phyloP scores from a whole-genome alignment of 2,113 vertebrate genomes.

The Rhynchopsitta pachyrhyncha region DNA sequence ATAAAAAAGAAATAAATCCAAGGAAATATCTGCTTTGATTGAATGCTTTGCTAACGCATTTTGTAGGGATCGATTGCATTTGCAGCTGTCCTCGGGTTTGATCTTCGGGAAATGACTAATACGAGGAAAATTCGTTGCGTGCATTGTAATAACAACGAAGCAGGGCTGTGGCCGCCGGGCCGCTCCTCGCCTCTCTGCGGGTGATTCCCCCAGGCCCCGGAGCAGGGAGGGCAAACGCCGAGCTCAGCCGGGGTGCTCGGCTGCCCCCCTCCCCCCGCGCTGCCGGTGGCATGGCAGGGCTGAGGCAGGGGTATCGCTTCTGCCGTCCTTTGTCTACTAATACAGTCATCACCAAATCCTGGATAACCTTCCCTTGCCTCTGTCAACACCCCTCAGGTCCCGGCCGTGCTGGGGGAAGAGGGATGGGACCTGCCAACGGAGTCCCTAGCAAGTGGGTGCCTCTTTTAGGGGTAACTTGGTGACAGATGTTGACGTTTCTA shows the following conservation, averaged over 20 bases:
- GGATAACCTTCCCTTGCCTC: constrained; percentile 33
- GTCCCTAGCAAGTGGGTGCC: constrained; percentile 41
- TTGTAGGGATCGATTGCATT: not conserved
- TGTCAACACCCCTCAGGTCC: constrained; percentile 44
- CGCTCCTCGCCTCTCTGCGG: not conserved
- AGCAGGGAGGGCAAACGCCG: not conserved
- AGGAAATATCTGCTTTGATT: not conserved
- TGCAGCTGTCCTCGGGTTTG: not conserved
- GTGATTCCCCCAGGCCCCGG: not conserved
- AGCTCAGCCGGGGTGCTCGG: not conserved
- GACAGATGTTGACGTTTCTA: constrained; percentile 75
- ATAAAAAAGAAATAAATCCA: not conserved
- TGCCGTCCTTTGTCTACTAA: constrained; percentile 44
- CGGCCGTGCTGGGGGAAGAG: constrained; percentile 29
- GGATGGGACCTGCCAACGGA: constrained; percentile 50
- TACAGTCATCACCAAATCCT: constrained; percentile 25
- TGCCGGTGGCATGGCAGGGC: not conserved
- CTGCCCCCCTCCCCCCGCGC: rapidly evolving
- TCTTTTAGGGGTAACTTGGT: constrained; percentile 67
- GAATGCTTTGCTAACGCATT: not conserved
- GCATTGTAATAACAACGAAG: not conserved
- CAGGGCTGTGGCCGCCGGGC: not conserved
- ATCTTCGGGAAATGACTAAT: not conserved
- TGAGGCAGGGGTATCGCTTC: not conserved
- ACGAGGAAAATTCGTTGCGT: not conserved